phyloP scores from a whole-genome alignment of 30 jellyfish, hydroid and myxozoan species.

The Catostylus mosaicus region DNA sequence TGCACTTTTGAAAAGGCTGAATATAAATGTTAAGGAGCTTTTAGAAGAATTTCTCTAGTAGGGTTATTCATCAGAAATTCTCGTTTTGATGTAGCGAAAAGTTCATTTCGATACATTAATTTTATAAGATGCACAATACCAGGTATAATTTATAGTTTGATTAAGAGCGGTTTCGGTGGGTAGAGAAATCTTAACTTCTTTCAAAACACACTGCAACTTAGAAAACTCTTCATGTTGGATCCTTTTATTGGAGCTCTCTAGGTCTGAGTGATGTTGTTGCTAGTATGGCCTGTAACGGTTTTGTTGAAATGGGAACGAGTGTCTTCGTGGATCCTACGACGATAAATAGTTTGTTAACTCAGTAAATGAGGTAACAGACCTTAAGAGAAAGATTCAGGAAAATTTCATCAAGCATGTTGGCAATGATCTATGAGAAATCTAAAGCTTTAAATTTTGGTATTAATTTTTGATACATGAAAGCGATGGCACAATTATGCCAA shows the following conservation, averaged over 20 bases:
- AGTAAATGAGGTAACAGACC: not conserved
- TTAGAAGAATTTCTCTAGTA: no score
- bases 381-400: not conserved
- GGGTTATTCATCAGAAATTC: no score
- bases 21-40: no score
- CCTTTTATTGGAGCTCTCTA: not conserved
- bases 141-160: not conserved
- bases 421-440: no score
- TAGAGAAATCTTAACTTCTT: not conserved
- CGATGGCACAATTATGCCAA: not conserved
- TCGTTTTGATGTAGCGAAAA: no score
- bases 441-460: not conserved
- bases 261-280: not conserved
- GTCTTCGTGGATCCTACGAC: slow-evolving; percentile 16
- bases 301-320: not conserved
- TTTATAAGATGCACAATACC: no score
- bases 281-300: slow-evolving; percentile 14
- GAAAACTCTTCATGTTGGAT: no score
- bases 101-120: no score
- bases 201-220: no score
- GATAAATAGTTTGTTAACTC: not conserved
- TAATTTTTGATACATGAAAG: not conserved
- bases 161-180: not conserved
- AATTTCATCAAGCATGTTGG: no score
- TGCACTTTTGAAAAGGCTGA: not conserved